These are phyloP conservation scores for Nezara viridula DNA, from an alignment of 2,888 invertebrate genomes.

Conservation along the genomic window DNA sequence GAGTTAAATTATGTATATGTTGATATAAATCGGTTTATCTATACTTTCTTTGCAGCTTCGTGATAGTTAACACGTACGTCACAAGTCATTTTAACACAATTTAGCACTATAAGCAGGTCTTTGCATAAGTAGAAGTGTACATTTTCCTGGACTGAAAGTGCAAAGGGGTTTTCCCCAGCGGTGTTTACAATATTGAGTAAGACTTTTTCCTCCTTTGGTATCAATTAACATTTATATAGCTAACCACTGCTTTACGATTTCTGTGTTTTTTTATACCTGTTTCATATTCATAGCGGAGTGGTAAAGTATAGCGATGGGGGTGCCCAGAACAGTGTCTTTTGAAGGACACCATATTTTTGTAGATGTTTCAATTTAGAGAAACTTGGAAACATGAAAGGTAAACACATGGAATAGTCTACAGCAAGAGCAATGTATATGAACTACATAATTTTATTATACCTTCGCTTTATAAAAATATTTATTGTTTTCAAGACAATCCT, in stretches of 20 bases:
- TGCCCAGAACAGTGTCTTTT: too few relatives aligned
- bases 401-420: too few relatives aligned
- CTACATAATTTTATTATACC: too few relatives aligned
- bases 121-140: background rate
- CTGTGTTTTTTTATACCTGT: background rate
- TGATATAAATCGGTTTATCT: background rate
- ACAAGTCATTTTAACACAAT: background rate
- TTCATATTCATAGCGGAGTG: background rate
- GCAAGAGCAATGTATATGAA: too few relatives aligned
- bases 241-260: background rate
- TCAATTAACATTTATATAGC: background rate
- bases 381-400: too few relatives aligned
- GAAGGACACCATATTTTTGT: too few relatives aligned
- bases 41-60: background rate
- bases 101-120: background rate
- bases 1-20: background rate
- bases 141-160: constrained; percentile 5
- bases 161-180: background rate
- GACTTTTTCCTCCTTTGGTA: background rate
- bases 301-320: background rate
- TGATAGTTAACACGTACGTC: background rate
- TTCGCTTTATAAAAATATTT: too few relatives aligned
- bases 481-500: too few relatives aligned
- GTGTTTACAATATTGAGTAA: background rate
- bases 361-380: too few relatives aligned